Base-by-base conservation (phyloP, 2,888 invertebrate genomes). In the Trichacis sp. region DNA sequence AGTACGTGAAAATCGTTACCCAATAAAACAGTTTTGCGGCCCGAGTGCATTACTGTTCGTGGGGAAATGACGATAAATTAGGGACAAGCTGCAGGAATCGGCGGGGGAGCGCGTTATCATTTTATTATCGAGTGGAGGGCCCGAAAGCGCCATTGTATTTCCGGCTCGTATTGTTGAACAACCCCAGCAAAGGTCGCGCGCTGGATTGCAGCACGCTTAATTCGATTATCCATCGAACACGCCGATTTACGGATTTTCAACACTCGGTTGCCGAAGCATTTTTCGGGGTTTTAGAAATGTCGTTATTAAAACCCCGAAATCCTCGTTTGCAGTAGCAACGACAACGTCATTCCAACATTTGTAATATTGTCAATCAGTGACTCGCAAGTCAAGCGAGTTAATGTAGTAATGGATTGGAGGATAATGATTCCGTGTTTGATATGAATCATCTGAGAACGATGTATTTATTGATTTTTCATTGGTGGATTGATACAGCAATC, bases 101-200 rank as follows among this genome's bases (percentile, higher is more conserved):
- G 45, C 43, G 55, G 49, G 62, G 59, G 71, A 72, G 72, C 72
- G 70, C 69, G 76, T 76, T 78, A 77, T 77, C 76, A 77, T 77
- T 77, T 78, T 78, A 77, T 77, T 77, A 75, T 73, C 65, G 71
- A 71, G 68, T 65, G 51, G 72, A 64, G 69, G 74, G 72, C 72
- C 72, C 74, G 65, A 65, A 72, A 74, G 56, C 72, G 73, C 71
- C 71, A 69, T 74, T 78, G 12, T 40, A 15, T 40, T 40, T 15
- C 15, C 14, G 40, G 4, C 40, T 40, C 40, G 14, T 15, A 40
- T 40, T 40, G 40, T 40, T 40, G n/a, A 9, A 40, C 2, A 1
- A 15, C 40, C 40, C 40, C 24, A 46, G 19, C 33, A n/a, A 36
- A 17, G 49, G 47, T 53, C 30, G 19, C 46, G 30, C 60, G 70